Percentiles rank a stretch among this genome's conserved stretches.
Conservation (phyloP, 2,113 vertebrate species). For the Alligator sinensis region DNA sequence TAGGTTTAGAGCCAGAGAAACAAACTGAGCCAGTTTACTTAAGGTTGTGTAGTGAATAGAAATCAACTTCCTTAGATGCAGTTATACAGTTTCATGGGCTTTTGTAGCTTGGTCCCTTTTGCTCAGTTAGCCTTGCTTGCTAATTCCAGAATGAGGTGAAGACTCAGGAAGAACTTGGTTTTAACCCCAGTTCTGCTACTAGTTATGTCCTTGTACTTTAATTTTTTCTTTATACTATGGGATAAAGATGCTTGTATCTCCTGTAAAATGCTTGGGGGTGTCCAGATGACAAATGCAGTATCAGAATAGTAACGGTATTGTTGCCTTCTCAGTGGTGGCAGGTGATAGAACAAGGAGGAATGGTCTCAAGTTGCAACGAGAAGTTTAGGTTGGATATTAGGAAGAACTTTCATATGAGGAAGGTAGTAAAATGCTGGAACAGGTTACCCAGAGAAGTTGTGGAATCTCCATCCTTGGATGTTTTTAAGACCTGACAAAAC, state of each 20-base stretch:
- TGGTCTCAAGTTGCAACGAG: too few relatives aligned
- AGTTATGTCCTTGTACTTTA: background rate
- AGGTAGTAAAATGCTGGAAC: too few relatives aligned
- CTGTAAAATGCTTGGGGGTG: background rate
- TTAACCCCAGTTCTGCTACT: background rate
- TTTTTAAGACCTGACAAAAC: too few relatives aligned
- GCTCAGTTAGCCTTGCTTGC: background rate
- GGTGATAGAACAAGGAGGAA: too few relatives aligned
- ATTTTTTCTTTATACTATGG: background rate
- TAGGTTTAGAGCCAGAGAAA: background rate
- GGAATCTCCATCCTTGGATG: too few relatives aligned
- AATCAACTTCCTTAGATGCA: background rate
- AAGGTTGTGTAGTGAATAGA: background rate
- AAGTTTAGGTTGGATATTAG: too few relatives aligned
- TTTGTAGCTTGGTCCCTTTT: background rate
- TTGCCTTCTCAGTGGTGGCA: background rate
- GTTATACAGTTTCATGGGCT: background rate
- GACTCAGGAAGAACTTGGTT: slow-evolving; percentile 11
- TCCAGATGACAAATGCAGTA: background rate
- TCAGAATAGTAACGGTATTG: background rate
- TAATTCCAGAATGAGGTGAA: background rate
- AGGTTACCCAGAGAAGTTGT: too few relatives aligned
- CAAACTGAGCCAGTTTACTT: background rate
- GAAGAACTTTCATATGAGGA: too few relatives aligned
- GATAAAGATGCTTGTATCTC: background rate